Base-by-base conservation (phyloP, 1,140 invertebrate species). In the Coptotermes formosanus region DNA sequence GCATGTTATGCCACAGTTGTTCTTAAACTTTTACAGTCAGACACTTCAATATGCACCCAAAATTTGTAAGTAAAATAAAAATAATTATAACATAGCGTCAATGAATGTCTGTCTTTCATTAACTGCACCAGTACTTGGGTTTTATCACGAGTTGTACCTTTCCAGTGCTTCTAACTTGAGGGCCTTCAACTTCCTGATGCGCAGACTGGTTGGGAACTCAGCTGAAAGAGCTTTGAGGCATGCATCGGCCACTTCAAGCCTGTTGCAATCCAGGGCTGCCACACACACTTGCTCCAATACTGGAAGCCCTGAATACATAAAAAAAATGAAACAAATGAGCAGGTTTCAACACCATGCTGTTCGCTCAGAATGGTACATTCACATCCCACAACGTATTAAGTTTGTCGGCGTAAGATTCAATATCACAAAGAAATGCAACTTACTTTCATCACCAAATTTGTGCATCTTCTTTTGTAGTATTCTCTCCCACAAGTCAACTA, bases 231-330 rank as follows among this genome's bases (percentile, higher is more conserved):
- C 91, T 89, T 94, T 92, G 69, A 98, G 94, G 90, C 97, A 98
- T 86, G 93, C 93, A 89, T 95, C 94, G 6, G 97, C 97, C 64
- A 98, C 91, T 88, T 95, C 93, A 87, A 96, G 92, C 69, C 95
- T 92, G 89, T 96, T 94, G 88, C 95, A 96, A 90, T 99, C 99
- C 85, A 99, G 91, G 0, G 97, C 96, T 83, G 98, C 98, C 87
- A 99, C 93, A 88, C 96, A 96, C 30, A 99, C 97, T 95, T 99
- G 98, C 90, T 99, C 98, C 89, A 97, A 92, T 69, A 98, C 94
- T 85, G 97, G 91, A 93, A 97, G 97, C 89, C 96, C 97, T 98
- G 90, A 44, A 83, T n/a, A 83, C 82, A 25, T 25, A 44, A 44
- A 21, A 44, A 82, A 1, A 32, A 32, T 19, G 25, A 12, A 82